Base-by-base conservation (phyloP, 2,113 vertebrate species). In the Hippocampus abdominalis region DNA sequence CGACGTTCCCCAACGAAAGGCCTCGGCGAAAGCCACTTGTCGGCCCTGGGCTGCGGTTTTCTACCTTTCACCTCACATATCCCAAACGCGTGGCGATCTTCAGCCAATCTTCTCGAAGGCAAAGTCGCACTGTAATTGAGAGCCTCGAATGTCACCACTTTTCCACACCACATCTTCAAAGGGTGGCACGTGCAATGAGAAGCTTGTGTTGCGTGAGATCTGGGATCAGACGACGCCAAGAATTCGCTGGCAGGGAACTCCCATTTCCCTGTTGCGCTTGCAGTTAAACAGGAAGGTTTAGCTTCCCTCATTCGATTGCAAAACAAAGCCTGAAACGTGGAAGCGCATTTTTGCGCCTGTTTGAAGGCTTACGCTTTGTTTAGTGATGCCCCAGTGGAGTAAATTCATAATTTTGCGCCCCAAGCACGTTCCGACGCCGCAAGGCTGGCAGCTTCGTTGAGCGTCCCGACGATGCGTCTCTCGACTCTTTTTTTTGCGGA, bases 231-330 rank as follows among this genome's bases (percentile, higher is more conserved):
- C 88, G 72, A 85, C 88, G 90, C 86, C 82, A 88, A 71, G 62
- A 54, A 88, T 89, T 87, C 62, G 16, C 66, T 88, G 87, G 85
- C 87, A 84, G 78, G 72, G 87, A 75, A 75, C 74, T 77, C 57
- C 57, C 2, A 73, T 70, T 82, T 85, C 74, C 70, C 72, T 73
- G 70, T 72, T 78, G 66, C 66, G 76, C 65, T 73, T 69, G 72
- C 73, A 86, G 83, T 27, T 15, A 57, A 25, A 57, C 21, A 57
- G 69, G 67, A 61, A 63, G 20, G 32, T 68, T 85, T 85, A 84
- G 68, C 76, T 11, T 56, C 71, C 70, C 46, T 64, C 67, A 68
- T 36, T 74, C 64, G 78, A 82, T 76, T 72, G 64, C 57, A 78
- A 54, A 51, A 51, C 16, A 25, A 72, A 86, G 69, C 29, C 25